Base-by-base conservation (phyloP, 2,888 invertebrate genomes). In the Trachelus tabidus region DNA sequence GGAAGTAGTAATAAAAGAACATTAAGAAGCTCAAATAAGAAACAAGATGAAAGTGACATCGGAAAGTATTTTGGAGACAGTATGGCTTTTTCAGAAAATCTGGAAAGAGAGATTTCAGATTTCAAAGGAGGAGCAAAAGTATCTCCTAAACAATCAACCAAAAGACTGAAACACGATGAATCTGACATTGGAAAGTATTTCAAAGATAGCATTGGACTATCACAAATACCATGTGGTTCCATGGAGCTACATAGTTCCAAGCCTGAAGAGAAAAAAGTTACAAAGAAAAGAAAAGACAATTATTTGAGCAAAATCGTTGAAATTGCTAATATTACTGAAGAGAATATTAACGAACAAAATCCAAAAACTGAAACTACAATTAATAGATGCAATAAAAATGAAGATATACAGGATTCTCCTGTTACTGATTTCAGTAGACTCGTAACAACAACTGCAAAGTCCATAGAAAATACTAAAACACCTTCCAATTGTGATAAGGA, bases 21-120 rank as follows among this genome's bases (percentile, higher is more conserved):
- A 75, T 79, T 37, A 40, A 75, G 73, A 34, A n/a, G 75, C 76
- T 73, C 40, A 2, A 35, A 35, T 34, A 75, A 23, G 12, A 80
- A 56, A 34, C 75, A 79, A 15, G 79, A 83, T 68, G 77, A 79
- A 15, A 85, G 79, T 73, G 82, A 87, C 74, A 71, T 86, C 6
- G 82, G 76, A 40, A 81, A 85, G 79, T 85, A 86, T 81, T 84
- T 87, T 34, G 81, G 82, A 73, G 81, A 84, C 9, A 82, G 40
- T 56, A 74, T 79, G 37, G 74, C 76, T n/a, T 77, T 77, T 6
- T 76, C 79, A 9, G 68, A 78, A 23, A 11, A 69, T 71, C 34
- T 30, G 56, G 71, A n/a, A 34, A 73, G 23, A 74, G n/a, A 74
- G 23, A 74, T 74, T 71, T 71, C 31, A 71, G 12, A 12, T 15